Evolutionary conservation across 2,797 vertebrate genomes (phyloP), one percentile per base, ranked within the genome.

Genomic region (Sebastes steindachneri): DNA sequence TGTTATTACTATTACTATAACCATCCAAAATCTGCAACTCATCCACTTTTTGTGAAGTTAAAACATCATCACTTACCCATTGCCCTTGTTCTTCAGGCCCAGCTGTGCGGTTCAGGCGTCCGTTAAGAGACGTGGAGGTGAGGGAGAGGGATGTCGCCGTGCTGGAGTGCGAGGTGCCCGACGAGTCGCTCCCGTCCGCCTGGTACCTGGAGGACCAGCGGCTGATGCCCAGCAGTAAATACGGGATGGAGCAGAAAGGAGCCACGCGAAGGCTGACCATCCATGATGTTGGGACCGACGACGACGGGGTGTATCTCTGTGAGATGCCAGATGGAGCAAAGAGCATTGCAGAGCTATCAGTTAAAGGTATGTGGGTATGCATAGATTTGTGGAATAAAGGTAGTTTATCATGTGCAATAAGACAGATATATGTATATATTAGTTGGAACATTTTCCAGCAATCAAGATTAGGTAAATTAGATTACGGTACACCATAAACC

Each of bases 181-280:
- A 97, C 51, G 97, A 97, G 72, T 96, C 96, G 7, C 92, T 97
- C 33, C 96, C 96, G 23, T 96, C 97, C 0, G 79, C 96, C 51
- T 99, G 98, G 98, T 99, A 97, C 92, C 94, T 98, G 31, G 98
- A 99, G 91, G 98, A 99, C 93, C 96, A 97, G 82, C 93, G 97
- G 70, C 94, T 99, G 79, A 96, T 97, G 89, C 96, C 97, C 60
- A 96, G 96, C 75, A 96, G 92, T 63, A 98, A 99, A 80, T 99
- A 99, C 0, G 94, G 96, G 25, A 99, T 99, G 93, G 98, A 99
- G 67, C 97, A 98, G 86, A 96, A 88, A 51, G 98, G 98, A 1
- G 86, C 95, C 2, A 86, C 93, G 23, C 87, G 97, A 14, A 95
- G 96, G 62, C 97, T 99, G 88, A 97, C 97, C 68, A 98, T 99